Evolutionary conservation across 2,888 invertebrate species (phyloP).

Genomic region (Oscheius myriophilus): DNA sequence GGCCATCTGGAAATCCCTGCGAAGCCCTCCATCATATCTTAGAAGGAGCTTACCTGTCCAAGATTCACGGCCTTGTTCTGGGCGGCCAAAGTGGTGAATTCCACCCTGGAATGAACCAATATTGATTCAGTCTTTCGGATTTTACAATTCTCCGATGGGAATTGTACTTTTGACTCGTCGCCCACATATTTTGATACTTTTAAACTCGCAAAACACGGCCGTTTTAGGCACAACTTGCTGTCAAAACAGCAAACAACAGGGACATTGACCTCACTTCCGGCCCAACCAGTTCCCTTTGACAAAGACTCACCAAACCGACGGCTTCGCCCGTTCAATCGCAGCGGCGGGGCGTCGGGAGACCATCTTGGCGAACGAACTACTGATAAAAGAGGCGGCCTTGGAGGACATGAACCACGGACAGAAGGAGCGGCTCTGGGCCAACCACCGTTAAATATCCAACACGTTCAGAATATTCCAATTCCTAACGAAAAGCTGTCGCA

Average conservation of each 20-base stretch:
- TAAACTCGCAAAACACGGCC: not conserved
- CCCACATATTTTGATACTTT: not conserved
- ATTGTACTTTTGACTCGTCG: too few species aligned
- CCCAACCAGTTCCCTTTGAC: not conserved
- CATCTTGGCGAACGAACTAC: conserved; percentile 25
- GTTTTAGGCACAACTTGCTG: not conserved
- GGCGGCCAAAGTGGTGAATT: conserved; percentile 67
- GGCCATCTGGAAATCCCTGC: conserved; percentile 68
- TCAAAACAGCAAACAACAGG: not conserved
- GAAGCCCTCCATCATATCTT: not conserved
- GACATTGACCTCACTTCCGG: not conserved
- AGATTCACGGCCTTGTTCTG: conserved; percentile 69
- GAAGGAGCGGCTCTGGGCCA: not conserved
- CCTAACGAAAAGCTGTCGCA: too few species aligned
- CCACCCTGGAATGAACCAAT: conserved; percentile 63
- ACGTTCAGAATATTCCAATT: not conserved
- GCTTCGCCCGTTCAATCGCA: conserved; percentile 36
- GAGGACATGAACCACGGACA: too few species aligned
- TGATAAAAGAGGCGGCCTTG: conserved; percentile 4
- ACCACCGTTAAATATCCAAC: not conserved
- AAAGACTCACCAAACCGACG: conserved; percentile 49
- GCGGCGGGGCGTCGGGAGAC: conserved; percentile 33
- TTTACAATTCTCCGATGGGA: too few species aligned
- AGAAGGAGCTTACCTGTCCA: conserved; percentile 58
- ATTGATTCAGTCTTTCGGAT: not conserved